Conservation (phyloP, 2,888 invertebrate species). For the Heliconius cydno region DNA sequence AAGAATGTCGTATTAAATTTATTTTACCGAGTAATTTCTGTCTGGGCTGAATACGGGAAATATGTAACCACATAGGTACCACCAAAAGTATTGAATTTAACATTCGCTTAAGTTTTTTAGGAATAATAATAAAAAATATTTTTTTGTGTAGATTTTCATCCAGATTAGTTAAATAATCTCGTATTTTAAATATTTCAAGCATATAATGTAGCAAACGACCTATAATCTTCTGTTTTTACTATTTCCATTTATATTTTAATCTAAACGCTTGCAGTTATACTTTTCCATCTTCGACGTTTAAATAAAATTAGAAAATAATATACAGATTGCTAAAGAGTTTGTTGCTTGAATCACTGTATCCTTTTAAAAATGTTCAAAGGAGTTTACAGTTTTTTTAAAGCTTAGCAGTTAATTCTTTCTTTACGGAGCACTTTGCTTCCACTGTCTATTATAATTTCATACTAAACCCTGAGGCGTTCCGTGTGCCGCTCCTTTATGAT, state of each 20-base stretch:
- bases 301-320: constrained; percentile 52
- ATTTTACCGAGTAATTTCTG: background rate
- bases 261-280: constrained; percentile 9
- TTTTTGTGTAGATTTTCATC: background rate
- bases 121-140: too few species aligned
- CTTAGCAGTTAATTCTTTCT: constrained; percentile 71
- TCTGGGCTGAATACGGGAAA: background rate
- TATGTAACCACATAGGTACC: background rate
- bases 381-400: constrained; percentile 66
- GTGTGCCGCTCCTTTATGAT: constrained; percentile 50
- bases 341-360: constrained; percentile 62
- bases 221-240: background rate
- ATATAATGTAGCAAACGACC: background rate
- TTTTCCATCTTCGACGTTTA: constrained; percentile 23
- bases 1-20: background rate
- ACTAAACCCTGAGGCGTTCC: constrained; percentile 47
- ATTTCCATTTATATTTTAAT: constrained; percentile 16
- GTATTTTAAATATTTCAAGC: background rate
- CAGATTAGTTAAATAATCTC: background rate
- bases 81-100: too few species aligned
- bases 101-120: too few species aligned
- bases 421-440: constrained; percentile 58
- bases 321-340: constrained; percentile 57
- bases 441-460: constrained; percentile 51
- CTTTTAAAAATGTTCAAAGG: constrained; percentile 70